These are phyloP conservation scores for Nasonovia ribisnigri DNA, from an alignment of 2,888 invertebrate species.

Conservation along the genomic window DNA sequence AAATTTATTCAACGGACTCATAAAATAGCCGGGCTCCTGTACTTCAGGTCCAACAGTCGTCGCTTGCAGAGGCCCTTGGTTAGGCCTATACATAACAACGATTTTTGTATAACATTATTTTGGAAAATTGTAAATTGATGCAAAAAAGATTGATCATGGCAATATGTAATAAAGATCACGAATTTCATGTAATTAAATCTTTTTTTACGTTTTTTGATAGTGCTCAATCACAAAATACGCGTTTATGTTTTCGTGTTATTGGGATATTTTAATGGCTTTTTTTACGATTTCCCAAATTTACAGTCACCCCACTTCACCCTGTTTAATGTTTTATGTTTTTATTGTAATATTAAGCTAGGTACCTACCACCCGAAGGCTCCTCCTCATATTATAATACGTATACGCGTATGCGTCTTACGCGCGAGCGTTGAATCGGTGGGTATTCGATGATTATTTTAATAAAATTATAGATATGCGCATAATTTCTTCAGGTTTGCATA, in stretches of 20 bases:
- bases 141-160: neutral
- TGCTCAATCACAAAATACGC: neutral
- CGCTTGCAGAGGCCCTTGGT: no score
- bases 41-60: no score
- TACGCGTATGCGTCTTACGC: neutral
- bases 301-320: neutral
- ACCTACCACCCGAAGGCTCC: neutral
- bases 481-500: neutral
- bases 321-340: neutral
- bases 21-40: no score
- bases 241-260: neutral
- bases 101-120: neutral
- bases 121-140: neutral
- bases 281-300: neutral
- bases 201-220: neutral
- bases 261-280: neutral
- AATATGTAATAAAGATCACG: neutral
- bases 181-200: neutral
- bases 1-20: no score
- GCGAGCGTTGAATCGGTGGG: neutral
- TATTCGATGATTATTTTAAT: neutral
- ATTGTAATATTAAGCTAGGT: slow-evolving; percentile 2
- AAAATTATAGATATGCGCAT: neutral
- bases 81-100: neutral
- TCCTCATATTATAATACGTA: neutral